Conservation (phyloP, 2,888 invertebrate genomes). For the Crioceris asparagi region DNA sequence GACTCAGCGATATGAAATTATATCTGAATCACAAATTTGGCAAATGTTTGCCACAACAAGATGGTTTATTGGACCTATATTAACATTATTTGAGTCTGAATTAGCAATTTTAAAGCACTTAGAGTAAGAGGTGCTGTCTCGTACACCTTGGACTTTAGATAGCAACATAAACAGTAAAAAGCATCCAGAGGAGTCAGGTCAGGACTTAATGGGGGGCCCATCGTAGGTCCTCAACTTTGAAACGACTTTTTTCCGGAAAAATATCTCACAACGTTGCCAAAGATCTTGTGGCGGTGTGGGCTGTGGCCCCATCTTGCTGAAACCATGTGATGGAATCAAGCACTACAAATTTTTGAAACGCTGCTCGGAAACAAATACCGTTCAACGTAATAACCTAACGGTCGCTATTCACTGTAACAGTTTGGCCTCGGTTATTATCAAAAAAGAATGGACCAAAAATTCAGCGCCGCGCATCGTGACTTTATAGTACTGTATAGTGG, state of each 20-base stretch:
- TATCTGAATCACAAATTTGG: too few relatives aligned
- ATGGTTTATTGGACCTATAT: too few relatives aligned
- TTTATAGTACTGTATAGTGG: too few relatives aligned
- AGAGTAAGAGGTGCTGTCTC: conserved; percentile 2
- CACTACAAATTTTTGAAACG: background rate
- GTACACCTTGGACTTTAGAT: too few relatives aligned
- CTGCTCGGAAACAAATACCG: background rate
- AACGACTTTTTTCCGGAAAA: background rate
- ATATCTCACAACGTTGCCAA: background rate
- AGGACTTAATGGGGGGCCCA: too few relatives aligned
- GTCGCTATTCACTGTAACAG: background rate
- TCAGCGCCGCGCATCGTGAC: too few relatives aligned
- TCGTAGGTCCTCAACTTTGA: background rate
- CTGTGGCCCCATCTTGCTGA: background rate
- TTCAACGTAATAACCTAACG: background rate
- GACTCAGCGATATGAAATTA: too few relatives aligned
- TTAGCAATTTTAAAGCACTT: conserved; percentile 9
- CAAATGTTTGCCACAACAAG: too few relatives aligned
- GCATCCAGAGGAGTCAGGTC: too few relatives aligned
- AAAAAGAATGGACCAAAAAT: background rate
- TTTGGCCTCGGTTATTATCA: background rate
- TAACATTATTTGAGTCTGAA: conserved; percentile 9
- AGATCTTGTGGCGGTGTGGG: background rate
- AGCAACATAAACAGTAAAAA: too few relatives aligned
- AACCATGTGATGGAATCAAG: background rate